Evolutionary conservation across 2,888 invertebrate genomes (phyloP), one percentile per base, ranked within the genome.

Genomic region (Deilephila porcellus): DNA sequence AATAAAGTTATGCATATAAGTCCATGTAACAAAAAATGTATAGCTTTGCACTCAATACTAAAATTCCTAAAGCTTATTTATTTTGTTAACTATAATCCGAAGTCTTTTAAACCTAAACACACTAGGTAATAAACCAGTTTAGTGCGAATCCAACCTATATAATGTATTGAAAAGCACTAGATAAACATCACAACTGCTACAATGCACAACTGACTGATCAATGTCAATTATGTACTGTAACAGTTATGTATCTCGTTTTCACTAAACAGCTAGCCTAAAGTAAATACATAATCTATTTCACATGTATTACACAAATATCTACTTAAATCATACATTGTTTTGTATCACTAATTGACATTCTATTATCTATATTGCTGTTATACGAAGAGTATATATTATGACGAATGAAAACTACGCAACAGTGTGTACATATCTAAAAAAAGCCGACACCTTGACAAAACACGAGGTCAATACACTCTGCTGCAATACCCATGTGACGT

Each of bases 361-460:
- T 59, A 59, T 67, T 59, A 73, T 73, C 59, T 64, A 72, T 64
- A 72, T 53, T 59, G 8, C 20, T 73, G 45, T 7, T 59, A 67
- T 45, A 34, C 32, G 14, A 34, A 67, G 34, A 64, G 63, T 73
- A 14, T 60, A 45, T 20, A 60, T 45, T 86, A 86, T 83, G 86
- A 86, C 85, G 85, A 90, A 86, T 88, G 86, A 88, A 88, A 89
- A 89, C 90, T 92, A 90, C 90, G 91, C 91, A 90, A 89, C 88
- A 89, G 90, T 91, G 90, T 92, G 89, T 91, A 92, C 88, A 88
- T 89, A 93, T 93, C 93, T 93, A 93, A 93, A 94, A 93, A 94
- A 94, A 93, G 93, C 93, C 90, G 94, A 94, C 93, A 94, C 94
- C 94, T 94, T 94, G 94, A 94, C 94, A 94, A 94, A 93, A 94